Evolutionary conservation across 1,140 invertebrate genomes (phyloP).

Genomic region (Drosophila sturtevanti): DNA sequence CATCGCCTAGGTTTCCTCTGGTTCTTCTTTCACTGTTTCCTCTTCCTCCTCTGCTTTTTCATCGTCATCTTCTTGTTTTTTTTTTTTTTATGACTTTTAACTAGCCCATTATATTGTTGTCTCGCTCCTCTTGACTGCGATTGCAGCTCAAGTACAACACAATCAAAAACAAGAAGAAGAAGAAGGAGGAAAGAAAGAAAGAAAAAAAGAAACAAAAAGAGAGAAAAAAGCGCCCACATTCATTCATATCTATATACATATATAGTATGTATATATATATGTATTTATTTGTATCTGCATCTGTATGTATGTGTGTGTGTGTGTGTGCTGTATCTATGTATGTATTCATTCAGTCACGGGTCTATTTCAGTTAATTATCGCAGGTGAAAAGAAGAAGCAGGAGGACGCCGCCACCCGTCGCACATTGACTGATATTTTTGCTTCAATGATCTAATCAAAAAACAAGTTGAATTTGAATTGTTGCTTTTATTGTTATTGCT

Average conservation of each 20-base stretch:
- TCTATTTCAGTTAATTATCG: conserved; percentile 80
- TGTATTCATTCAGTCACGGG: conserved; percentile 63
- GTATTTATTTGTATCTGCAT: not conserved
- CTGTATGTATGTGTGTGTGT: not conserved
- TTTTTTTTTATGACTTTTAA: not conserved
- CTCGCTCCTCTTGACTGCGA: conserved; percentile 7
- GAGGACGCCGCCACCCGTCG: conserved; percentile 13
- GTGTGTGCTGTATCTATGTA: not conserved
- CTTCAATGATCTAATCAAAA: conserved; percentile 74
- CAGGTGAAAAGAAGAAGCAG: conserved; percentile 49
- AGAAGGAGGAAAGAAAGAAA: not conserved
- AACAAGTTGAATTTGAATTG: conserved; percentile 76
- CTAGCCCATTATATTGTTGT: conserved; percentile 11
- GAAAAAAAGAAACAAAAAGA: not conserved
- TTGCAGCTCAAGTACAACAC: conserved; percentile 14
- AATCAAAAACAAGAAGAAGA: not conserved
- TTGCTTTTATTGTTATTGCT: conserved; percentile 48
- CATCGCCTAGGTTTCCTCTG: too few species aligned
- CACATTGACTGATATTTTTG: conserved; percentile 70
- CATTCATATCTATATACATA: not conserved
- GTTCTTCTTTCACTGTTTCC: too few species aligned
- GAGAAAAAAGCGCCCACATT: not conserved
- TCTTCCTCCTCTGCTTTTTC: not conserved
- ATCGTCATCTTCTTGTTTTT: not conserved
- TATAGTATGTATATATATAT: not conserved